phyloP scores from a whole-genome alignment of 2,797 vertebrate species.

The Pogonophryne albipinna region DNA sequence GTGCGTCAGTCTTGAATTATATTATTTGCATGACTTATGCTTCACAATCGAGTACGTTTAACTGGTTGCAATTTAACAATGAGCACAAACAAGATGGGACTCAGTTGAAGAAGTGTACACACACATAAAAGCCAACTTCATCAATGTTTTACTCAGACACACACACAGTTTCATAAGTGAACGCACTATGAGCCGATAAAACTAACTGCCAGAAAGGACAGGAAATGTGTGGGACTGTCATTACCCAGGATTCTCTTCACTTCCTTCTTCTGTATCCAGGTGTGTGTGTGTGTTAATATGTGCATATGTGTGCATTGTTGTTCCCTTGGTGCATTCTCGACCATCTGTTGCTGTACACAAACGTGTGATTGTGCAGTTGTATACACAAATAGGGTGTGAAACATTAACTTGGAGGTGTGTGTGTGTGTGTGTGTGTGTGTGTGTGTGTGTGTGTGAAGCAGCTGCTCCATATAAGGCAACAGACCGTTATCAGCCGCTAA shows the following conservation, averaged over 20 bases:
- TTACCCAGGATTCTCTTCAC: constrained; percentile 63
- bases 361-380: neutral
- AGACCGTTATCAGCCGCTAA: constrained; percentile 46
- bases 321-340: neutral
- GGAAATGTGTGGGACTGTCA: constrained; percentile 71
- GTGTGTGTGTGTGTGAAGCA: constrained; percentile 24
- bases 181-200: constrained; percentile 5
- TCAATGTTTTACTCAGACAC: neutral
- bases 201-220: constrained; percentile 64
- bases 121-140: neutral
- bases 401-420: neutral
- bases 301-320: constrained; percentile 34
- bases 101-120: neutral
- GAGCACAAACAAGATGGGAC: neutral
- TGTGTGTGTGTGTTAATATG: constrained; percentile 18
- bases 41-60: neutral
- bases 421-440: constrained; percentile 4
- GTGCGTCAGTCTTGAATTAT: neutral
- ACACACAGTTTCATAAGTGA: constrained; percentile 1
- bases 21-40: constrained; percentile 42
- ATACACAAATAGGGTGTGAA: constrained; percentile 5
- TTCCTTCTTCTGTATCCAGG: constrained; percentile 62
- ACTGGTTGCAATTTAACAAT: neutral
- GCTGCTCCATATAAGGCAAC: constrained; percentile 70
- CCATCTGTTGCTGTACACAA: constrained; percentile 22